Evolutionary conservation across 2,113 vertebrate species (phyloP).

Genomic region (Hemibagrus wyckioides): DNA sequence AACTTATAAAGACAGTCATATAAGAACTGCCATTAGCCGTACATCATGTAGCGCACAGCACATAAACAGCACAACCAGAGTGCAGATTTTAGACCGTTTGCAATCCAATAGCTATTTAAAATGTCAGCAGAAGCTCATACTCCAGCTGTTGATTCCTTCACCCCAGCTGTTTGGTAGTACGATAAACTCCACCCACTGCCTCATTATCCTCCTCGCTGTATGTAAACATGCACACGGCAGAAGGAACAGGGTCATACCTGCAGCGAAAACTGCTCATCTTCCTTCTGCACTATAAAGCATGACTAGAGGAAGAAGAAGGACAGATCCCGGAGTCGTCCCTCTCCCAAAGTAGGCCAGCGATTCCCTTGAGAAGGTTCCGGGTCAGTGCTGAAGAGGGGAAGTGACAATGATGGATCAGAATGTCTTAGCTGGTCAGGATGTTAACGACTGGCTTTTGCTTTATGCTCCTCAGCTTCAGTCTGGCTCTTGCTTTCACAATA

Average conservation of each 20-base stretch:
- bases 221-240: slow-evolving; percentile 62
- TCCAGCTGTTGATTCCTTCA: background rate
- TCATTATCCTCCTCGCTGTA: slow-evolving; percentile 56
- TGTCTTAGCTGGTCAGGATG: slow-evolving; percentile 20
- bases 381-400: background rate
- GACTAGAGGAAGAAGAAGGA: slow-evolving; percentile 13
- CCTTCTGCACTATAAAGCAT: background rate
- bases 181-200: background rate
- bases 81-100: background rate
- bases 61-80: background rate
- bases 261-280: slow-evolving; percentile 48
- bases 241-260: slow-evolving; percentile 50
- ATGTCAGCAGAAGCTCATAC: slow-evolving; percentile 1
- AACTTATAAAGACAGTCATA: background rate
- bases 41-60: background rate
- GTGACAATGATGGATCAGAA: slow-evolving; percentile 37
- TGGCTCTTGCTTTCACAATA: background rate
- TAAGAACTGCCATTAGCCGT: background rate
- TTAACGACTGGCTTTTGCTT: slow-evolving; percentile 39
- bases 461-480: background rate
- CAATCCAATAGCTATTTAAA: background rate
- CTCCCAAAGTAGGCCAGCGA: slow-evolving; percentile 14
- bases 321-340: background rate
- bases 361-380: slow-evolving; percentile 13
- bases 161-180: background rate